phyloP scores from a whole-genome alignment of 1,140 invertebrate species.

The Magallana ariakensis region DNA sequence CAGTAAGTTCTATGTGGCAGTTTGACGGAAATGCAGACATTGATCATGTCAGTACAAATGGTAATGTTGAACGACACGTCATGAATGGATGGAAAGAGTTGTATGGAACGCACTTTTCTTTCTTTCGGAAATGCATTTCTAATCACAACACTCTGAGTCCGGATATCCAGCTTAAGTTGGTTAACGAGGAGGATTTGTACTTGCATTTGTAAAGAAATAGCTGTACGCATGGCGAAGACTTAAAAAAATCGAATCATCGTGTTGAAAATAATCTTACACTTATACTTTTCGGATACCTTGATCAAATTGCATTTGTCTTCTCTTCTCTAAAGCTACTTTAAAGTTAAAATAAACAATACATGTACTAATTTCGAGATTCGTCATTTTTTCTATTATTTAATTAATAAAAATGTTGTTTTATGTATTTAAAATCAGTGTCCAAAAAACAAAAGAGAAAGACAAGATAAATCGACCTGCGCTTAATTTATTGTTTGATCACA shows the following conservation, averaged over 20 bases:
- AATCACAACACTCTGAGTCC: conserved; percentile 64
- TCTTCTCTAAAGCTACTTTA: too few species aligned
- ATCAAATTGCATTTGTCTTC: too few species aligned
- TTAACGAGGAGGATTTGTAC: conserved; percentile 53
- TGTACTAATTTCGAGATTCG: too few species aligned
- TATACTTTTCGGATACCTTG: too few species aligned
- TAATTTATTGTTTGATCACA: conserved; percentile 29
- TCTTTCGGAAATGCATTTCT: conserved; percentile 63
- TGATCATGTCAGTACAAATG: conserved; percentile 64
- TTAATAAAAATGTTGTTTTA: too few species aligned
- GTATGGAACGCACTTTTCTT: conserved; percentile 61
- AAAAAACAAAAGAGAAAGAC: too few species aligned
- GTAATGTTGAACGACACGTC: conserved; percentile 52
- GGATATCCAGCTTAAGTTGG: conserved; percentile 56
- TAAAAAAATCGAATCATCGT: too few species aligned
- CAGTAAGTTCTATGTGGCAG: conserved; percentile 63
- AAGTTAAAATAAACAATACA: too few species aligned
- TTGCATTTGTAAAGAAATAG: neutral
- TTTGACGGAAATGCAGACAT: conserved; percentile 63
- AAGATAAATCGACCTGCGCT: neutral
- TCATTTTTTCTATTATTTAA: too few species aligned
- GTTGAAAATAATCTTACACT: too few species aligned
- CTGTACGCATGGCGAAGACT: neutral
- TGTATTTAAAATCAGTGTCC: too few species aligned
- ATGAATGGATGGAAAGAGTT: conserved; percentile 56